Conservation (phyloP, 2,797 vertebrate genomes). For the Novumbra hubbsi region DNA sequence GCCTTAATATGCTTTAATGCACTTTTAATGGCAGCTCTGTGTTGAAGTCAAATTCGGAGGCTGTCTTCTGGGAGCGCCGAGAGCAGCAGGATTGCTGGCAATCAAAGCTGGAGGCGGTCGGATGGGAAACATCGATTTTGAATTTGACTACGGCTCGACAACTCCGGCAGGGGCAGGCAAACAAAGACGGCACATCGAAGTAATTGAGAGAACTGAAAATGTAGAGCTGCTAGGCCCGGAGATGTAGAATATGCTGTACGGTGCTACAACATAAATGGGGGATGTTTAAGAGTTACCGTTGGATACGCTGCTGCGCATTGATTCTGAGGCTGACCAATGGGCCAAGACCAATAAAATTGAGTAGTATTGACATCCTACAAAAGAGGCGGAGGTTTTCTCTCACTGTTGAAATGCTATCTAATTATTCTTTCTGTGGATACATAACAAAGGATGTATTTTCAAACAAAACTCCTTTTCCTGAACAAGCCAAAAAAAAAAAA, state of each 20-base stretch:
- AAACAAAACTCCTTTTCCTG: constrained; percentile 4
- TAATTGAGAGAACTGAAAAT: constrained; percentile 37
- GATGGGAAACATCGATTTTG: constrained; percentile 61
- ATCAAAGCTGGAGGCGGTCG: constrained; percentile 32
- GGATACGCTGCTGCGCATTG: constrained; percentile 56
- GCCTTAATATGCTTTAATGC: constrained; percentile 77
- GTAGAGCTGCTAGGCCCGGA: constrained; percentile 26
- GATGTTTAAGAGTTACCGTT: constrained; percentile 60
- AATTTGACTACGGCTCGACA: constrained; percentile 53
- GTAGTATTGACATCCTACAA: constrained; percentile 44
- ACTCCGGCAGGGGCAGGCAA: constrained; percentile 42
- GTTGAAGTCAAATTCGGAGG: constrained; percentile 61
- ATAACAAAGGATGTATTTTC: constrained; percentile 15
- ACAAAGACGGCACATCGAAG: constrained; percentile 54
- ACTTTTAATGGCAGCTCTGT: constrained; percentile 75
- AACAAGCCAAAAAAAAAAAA: background rate
- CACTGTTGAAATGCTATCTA: constrained; percentile 14
- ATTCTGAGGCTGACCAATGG: constrained; percentile 54
- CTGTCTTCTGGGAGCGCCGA: constrained; percentile 37
- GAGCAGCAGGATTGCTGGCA: constrained; percentile 49
- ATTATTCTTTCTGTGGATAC: background rate
- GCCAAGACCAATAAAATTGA: constrained; percentile 55
- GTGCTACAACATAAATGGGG: constrained; percentile 51
- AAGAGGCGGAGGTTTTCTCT: constrained; percentile 29
- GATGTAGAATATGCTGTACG: constrained; percentile 40